phyloP scores from a whole-genome alignment of 2,113 vertebrate genomes.

The Siniperca knerii region DNA sequence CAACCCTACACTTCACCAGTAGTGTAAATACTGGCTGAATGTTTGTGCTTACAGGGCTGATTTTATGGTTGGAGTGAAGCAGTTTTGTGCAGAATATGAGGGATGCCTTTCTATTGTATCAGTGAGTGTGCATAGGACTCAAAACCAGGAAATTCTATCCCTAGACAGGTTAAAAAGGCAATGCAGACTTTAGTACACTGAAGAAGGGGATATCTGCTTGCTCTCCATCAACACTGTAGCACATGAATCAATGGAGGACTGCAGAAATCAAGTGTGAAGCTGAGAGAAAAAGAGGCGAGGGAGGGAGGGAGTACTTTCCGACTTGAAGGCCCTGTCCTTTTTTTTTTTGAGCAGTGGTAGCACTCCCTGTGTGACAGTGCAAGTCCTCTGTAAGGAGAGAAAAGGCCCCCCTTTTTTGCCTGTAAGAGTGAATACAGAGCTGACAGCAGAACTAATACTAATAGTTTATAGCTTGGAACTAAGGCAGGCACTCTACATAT shows the following conservation, averaged over 20 bases:
- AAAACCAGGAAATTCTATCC: constrained; percentile 65
- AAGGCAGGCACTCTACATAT: constrained; percentile 38
- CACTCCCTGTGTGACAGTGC: constrained; percentile 67
- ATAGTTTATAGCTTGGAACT: constrained; percentile 39
- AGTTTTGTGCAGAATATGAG: constrained; percentile 28
- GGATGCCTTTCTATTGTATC: constrained; percentile 49
- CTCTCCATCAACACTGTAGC: constrained; percentile 66
- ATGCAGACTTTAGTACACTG: constrained; percentile 51
- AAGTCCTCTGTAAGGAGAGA: constrained; percentile 54
- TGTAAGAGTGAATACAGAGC: constrained; percentile 32
- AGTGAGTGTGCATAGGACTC: constrained; percentile 15
- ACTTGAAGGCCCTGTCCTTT: constrained; percentile 59
- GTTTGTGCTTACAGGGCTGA: constrained; percentile 40
- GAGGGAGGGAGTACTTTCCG: constrained; percentile 45
- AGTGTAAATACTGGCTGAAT: constrained; percentile 37
- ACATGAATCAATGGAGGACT: constrained; percentile 72
- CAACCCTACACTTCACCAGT: constrained; percentile 6
- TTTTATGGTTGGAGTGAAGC: constrained; percentile 41
- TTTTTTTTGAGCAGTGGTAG: constrained; percentile 60
- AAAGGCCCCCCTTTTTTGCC: constrained; percentile 39
- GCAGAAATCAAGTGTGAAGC: constrained; percentile 75
- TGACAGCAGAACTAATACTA: constrained; percentile 52
- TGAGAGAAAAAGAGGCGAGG: constrained; percentile 42
- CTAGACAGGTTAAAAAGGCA: constrained; percentile 64
- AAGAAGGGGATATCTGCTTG: constrained; percentile 64